A percentile compares a stretch with the other conserved stretches of the same genome.
Evolutionary conservation across 2,888 invertebrate genomes (phyloP).

Genomic region (Julus scanicus): DNA sequence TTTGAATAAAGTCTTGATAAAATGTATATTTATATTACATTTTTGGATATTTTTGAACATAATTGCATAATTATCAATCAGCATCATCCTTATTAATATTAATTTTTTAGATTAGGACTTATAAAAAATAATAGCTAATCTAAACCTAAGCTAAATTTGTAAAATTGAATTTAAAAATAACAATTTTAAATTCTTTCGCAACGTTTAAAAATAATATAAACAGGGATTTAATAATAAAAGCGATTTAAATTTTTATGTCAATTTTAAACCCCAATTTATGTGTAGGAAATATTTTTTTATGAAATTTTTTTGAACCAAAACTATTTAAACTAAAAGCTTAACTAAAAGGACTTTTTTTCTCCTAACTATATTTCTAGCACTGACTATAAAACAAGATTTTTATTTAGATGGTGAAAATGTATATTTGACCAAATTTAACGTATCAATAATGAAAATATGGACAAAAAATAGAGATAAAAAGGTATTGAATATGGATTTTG

Average conservation of each 20-base stretch:
- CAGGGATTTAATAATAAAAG: no score
- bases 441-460: background rate
- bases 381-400: background rate
- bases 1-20: no score
- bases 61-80: no score
- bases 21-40: no score
- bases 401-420: background rate
- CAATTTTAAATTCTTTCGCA: background rate
- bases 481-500: slow-evolving; percentile 40
- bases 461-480: background rate
- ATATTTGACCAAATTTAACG: background rate
- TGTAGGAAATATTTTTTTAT: no score
- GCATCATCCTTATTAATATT: no score
- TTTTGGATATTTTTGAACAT: no score
- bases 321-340: background rate
- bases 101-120: no score
- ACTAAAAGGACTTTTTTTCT: background rate
- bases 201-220: background rate
- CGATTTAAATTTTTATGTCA: no score
- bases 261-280: no score
- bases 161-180: background rate
- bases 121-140: background rate
- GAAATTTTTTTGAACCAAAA: background rate
- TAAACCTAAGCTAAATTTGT: background rate
- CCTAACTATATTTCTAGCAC: background rate